Conservation (phyloP, 35 echinoderm and acorn worm species). For the Anneissia japonica region DNA sequence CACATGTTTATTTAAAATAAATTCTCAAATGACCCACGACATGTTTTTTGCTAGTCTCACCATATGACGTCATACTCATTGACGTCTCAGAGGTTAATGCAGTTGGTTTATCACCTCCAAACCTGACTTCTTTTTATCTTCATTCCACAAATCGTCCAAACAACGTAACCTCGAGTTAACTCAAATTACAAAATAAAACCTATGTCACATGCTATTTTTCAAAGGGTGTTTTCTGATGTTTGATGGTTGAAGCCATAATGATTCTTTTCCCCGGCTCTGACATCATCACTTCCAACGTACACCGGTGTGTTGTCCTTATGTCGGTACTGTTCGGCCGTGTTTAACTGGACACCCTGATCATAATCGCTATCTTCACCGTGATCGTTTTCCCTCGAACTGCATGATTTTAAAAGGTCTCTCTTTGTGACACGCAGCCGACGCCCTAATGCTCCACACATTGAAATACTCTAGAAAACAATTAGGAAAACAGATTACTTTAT, state of each 20-base stretch:
- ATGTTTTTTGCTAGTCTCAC: too few species aligned
- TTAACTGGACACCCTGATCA: background rate
- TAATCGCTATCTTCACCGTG: background rate
- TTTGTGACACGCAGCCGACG: background rate
- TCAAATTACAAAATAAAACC: background rate
- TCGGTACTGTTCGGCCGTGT: background rate
- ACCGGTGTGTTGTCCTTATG: background rate
- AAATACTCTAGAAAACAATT: background rate
- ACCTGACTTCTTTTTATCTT: too few species aligned
- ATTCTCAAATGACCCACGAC: too few species aligned
- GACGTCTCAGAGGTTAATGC: too few species aligned
- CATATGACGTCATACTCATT: too few species aligned
- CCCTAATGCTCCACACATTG: background rate
- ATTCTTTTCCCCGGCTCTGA: background rate
- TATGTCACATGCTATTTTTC: background rate
- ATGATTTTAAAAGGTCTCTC: background rate
- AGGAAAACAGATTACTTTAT: too few species aligned
- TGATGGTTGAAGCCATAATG: background rate
- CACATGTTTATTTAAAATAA: too few species aligned
- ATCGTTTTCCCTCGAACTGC: background rate
- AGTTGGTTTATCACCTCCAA: too few species aligned
- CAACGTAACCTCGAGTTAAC: too few species aligned
- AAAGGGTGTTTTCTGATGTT: background rate
- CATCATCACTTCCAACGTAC: background rate
- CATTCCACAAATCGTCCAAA: too few species aligned